These are phyloP conservation scores for Conus ventricosus DNA, from an alignment of 1,140 invertebrate species.

Conservation along the genomic window DNA sequence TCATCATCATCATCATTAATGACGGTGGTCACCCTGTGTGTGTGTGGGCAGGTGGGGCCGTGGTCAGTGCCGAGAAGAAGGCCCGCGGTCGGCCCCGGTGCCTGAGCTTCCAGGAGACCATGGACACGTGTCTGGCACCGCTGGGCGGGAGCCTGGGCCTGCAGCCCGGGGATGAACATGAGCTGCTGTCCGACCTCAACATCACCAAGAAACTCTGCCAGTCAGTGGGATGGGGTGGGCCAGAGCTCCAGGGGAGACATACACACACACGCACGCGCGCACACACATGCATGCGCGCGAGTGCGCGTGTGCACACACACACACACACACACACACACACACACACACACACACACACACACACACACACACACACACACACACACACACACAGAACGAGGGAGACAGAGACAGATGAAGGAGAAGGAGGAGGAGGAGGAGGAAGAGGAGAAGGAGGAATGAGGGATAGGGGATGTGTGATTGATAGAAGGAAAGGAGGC, in stretches of 20 bases:
- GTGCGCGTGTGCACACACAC: too few relatives aligned
- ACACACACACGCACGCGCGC: too few relatives aligned
- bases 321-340: too few relatives aligned
- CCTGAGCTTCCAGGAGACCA: neutral
- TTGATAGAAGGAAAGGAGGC: too few relatives aligned
- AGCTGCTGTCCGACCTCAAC: slow-evolving; percentile 14
- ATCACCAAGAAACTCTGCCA: neutral
- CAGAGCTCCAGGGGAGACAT: neutral
- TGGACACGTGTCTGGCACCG: neutral
- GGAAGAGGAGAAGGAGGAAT: too few relatives aligned
- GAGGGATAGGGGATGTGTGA: too few relatives aligned
- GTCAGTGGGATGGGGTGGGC: neutral
- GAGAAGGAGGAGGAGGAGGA: too few relatives aligned
- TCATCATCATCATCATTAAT: neutral
- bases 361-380: too few relatives aligned
- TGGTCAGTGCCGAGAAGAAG: neutral
- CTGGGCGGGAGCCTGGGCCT: neutral
- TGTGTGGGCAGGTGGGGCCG: neutral
- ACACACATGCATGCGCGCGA: too few relatives aligned
- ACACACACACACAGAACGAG: too few relatives aligned
- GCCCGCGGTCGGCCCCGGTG: neutral
- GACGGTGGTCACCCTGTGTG: neutral
- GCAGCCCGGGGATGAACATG: neutral
- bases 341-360: too few relatives aligned
- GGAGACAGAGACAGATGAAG: too few relatives aligned